These are phyloP conservation scores for Petrocephalus schoutedeni DNA, from an alignment of 2,797 vertebrate genomes.

Conservation along the genomic window DNA sequence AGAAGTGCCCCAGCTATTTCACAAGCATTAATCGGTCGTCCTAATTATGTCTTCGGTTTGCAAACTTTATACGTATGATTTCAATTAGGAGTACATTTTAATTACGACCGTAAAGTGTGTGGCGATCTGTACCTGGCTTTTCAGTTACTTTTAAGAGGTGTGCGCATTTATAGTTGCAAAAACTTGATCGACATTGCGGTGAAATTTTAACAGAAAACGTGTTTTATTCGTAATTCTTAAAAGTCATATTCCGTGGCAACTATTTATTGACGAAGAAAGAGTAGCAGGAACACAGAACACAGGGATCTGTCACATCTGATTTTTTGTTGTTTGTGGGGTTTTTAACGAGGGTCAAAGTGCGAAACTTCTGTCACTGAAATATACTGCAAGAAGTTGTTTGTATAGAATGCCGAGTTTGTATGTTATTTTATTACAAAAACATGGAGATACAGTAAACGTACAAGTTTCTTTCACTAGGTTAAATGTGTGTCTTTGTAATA, in stretches of 20 bases:
- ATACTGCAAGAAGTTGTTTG: constrained; percentile 29
- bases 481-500: not conserved
- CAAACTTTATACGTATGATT: not conserved
- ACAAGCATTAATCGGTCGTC: not conserved
- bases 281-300: constrained; percentile 2
- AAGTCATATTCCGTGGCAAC: not conserved
- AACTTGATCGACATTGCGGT: not conserved
- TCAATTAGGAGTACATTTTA: not conserved
- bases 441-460: not conserved
- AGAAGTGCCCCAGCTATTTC: not conserved
- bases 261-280: not conserved
- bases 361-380: constrained; percentile 33
- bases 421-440: not conserved
- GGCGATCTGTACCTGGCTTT: not conserved
- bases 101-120: not conserved
- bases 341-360: constrained; percentile 40
- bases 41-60: not conserved
- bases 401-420: not conserved
- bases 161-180: not conserved
- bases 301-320: constrained; percentile 32
- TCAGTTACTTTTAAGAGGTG: not conserved
- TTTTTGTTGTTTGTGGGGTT: constrained; percentile 28
- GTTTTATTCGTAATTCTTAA: not conserved
- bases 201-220: not conserved
- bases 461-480: not conserved